These are phyloP conservation scores for Oceanodroma tethys DNA, from an alignment of 2,113 vertebrate genomes.

Conservation along the genomic window DNA sequence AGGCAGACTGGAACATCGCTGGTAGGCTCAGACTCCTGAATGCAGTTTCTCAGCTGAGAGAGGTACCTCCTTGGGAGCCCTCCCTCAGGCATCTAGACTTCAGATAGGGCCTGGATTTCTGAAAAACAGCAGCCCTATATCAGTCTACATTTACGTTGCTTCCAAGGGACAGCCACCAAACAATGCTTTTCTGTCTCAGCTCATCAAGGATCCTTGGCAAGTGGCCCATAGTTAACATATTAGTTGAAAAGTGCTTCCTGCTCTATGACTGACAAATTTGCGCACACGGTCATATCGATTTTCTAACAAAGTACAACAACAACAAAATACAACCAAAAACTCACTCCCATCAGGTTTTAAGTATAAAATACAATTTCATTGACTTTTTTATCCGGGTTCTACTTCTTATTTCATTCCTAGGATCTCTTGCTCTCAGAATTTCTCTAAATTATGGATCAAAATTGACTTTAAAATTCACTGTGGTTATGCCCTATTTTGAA, in stretches of 20 bases:
- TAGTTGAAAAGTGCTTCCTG: not conserved
- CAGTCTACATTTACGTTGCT: fast-evolving
- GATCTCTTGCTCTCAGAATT: not conserved
- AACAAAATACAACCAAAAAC: fast-evolving
- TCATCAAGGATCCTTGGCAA: not conserved
- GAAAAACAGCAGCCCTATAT: not conserved
- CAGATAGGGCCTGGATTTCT: not conserved
- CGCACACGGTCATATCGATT: not conserved
- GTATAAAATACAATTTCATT: not conserved
- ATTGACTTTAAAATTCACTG: not conserved
- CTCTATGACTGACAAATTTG: not conserved
- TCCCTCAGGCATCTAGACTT: not conserved
- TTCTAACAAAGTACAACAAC: not conserved
- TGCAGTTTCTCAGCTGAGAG: not conserved
- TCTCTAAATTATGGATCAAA: not conserved
- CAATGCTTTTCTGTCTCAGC: not conserved
- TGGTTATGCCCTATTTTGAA: not conserved
- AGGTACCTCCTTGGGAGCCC: not conserved
- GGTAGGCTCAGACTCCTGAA: not conserved
- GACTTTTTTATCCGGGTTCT: not conserved
- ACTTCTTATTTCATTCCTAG: not conserved
- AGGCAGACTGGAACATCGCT: not conserved
- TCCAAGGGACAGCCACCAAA: not conserved
- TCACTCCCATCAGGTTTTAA: not conserved
- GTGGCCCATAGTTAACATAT: not conserved